These are phyloP conservation scores for Argyresthia albistria DNA, from an alignment of 2,888 invertebrate genomes.

Conservation along the genomic window DNA sequence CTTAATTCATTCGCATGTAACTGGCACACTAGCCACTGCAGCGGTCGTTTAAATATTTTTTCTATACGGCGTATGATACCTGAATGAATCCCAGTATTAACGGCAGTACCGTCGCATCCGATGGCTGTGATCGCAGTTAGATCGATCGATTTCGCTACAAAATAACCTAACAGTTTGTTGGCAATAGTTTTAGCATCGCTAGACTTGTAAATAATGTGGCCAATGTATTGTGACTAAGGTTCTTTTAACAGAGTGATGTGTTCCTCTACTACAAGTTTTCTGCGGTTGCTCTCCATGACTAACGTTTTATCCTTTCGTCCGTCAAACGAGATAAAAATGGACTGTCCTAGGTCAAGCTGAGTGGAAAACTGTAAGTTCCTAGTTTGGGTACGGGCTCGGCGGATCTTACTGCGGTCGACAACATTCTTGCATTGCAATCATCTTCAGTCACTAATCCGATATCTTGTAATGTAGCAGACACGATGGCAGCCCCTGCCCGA, in stretches of 20 bases:
- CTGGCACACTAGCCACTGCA: slow-evolving; percentile 16
- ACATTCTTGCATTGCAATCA: not conserved
- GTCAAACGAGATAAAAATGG: not conserved
- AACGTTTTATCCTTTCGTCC: not conserved
- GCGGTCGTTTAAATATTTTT: slow-evolving; percentile 11
- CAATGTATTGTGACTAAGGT: not conserved
- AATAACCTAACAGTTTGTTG: no score
- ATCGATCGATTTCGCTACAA: no score
- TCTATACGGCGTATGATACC: slow-evolving; percentile 14
- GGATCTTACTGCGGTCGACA: not conserved
- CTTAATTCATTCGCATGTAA: slow-evolving; percentile 4
- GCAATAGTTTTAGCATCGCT: no score
- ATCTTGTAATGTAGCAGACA: not conserved
- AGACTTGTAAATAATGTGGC: not conserved
- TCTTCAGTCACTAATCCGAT: not conserved
- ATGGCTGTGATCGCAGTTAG: not conserved
- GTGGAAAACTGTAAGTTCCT: not conserved
- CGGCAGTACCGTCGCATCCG: not conserved
- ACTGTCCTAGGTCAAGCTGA: not conserved
- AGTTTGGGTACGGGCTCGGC: no score
- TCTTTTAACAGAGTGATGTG: no score
- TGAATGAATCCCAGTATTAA: not conserved
- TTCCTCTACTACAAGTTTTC: no score
- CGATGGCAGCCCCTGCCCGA: no score
- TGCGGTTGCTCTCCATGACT: no score